phyloP scores from a whole-genome alignment of 1,140 invertebrate genomes.

The Drosophila bocki region DNA sequence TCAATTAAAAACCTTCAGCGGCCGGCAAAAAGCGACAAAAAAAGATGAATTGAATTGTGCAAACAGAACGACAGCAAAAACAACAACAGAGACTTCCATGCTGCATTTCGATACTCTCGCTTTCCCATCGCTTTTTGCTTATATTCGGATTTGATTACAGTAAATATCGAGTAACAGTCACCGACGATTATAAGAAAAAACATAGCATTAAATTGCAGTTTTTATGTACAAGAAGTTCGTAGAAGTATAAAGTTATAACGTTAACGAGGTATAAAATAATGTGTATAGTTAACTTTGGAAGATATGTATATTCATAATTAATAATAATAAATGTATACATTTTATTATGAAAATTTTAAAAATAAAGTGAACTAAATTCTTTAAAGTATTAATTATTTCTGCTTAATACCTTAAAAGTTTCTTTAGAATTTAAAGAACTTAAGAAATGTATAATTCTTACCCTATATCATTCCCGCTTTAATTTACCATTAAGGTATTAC shows the following conservation, averaged over 20 bases:
- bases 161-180: conserved; percentile 24
- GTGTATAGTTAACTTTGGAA: too few species aligned
- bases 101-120: conserved; percentile 29
- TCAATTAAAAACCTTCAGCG: conserved; percentile 74
- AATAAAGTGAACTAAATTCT: too few species aligned
- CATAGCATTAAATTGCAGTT: not conserved
- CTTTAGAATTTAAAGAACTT: not conserved
- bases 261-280: not conserved
- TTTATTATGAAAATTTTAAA: not conserved
- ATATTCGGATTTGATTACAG: conserved; percentile 36
- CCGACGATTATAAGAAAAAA: not conserved
- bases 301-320: not conserved
- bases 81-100: conserved; percentile 38
- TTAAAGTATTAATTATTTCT: not conserved
- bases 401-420: not conserved
- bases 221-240: not conserved
- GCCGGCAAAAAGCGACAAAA: conserved; percentile 46
- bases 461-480: not conserved
- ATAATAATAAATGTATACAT: too few species aligned
- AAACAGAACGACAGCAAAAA: conserved; percentile 43
- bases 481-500: conserved; percentile 17
- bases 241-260: not conserved
- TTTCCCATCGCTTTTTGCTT: conserved; percentile 27
- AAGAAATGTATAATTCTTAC: too few species aligned
- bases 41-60: conserved; percentile 49